Conservation (phyloP, 2,797 vertebrate species). For the Malacoraja senta region DNA sequence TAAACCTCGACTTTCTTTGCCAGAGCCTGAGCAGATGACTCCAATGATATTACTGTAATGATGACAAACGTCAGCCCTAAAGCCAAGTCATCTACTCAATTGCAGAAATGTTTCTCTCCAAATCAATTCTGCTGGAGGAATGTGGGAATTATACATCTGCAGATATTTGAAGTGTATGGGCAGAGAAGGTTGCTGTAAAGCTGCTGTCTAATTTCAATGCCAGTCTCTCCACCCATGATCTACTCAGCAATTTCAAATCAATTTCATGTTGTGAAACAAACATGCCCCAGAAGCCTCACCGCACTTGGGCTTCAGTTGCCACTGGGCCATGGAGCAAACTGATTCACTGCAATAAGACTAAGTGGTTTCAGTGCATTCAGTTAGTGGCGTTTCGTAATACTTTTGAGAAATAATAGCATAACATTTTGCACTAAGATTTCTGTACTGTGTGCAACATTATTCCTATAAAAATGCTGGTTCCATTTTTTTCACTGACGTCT, state of each 20-base stretch:
- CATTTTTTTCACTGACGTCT: background rate
- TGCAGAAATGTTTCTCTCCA: slow-evolving; percentile 48
- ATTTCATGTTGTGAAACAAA: slow-evolving; percentile 16
- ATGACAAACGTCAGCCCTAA: slow-evolving; percentile 67
- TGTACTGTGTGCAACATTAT: background rate
- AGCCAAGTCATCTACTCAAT: slow-evolving; percentile 58
- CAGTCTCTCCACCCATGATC: background rate
- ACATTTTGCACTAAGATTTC: background rate
- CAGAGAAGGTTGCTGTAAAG: background rate
- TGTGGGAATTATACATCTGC: slow-evolving; percentile 47
- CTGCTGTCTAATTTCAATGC: slow-evolving; percentile 5
- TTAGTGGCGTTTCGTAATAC: background rate
- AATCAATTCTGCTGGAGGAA: slow-evolving; percentile 52
- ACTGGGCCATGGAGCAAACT: background rate
- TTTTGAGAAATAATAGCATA: background rate
- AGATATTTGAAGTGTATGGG: slow-evolving; percentile 28
- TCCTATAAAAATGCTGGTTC: background rate
- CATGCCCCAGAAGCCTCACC: background rate
- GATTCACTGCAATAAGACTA: background rate
- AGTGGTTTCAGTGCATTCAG: background rate
- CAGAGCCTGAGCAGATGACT: slow-evolving; percentile 59
- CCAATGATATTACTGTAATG: slow-evolving; percentile 71
- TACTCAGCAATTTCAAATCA: background rate
- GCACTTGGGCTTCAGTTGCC: background rate
- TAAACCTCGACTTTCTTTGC: slow-evolving; percentile 65